Conservation (phyloP, 92 coral and sea anemone genomes). For the Hydrozoanthus gracilis region DNA sequence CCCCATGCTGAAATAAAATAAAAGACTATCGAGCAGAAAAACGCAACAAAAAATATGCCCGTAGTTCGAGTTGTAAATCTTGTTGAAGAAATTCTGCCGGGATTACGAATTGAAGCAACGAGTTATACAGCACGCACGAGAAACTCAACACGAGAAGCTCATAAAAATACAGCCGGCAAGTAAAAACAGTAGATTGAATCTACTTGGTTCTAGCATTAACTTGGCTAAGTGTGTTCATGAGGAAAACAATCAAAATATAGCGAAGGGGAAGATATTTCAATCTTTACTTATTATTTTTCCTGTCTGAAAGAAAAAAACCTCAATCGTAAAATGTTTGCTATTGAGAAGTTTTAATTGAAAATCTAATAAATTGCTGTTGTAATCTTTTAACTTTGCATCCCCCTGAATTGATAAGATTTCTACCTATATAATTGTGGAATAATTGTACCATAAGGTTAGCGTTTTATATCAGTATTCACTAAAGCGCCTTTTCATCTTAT, state of each 20-base stretch:
- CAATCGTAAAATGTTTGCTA: no score
- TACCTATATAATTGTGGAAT: no score
- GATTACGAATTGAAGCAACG: background rate
- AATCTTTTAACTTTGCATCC: no score
- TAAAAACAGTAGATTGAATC: background rate
- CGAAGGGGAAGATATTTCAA: no score
- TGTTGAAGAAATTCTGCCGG: background rate
- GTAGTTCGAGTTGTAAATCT: slow-evolving; percentile 3
- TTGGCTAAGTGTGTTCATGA: background rate
- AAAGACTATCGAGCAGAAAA: background rate
- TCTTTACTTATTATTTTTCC: no score
- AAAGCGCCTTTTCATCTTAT: no score
- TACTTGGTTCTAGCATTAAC: background rate
- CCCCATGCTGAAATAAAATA: background rate
- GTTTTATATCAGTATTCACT: no score
- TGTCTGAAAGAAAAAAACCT: no score
- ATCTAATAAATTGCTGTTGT: no score
- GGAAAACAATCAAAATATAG: background rate
- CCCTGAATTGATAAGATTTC: no score
- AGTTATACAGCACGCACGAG: background rate
- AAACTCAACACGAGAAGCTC: background rate
- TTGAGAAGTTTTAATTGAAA: no score
- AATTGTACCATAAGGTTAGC: no score
- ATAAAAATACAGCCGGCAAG: background rate
- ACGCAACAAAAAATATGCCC: background rate